Percentiles rank a stretch among this genome's conserved stretches.
Evolutionary conservation across 2,888 invertebrate genomes (phyloP).

Genomic region (Neocrepidodera transversa): DNA sequence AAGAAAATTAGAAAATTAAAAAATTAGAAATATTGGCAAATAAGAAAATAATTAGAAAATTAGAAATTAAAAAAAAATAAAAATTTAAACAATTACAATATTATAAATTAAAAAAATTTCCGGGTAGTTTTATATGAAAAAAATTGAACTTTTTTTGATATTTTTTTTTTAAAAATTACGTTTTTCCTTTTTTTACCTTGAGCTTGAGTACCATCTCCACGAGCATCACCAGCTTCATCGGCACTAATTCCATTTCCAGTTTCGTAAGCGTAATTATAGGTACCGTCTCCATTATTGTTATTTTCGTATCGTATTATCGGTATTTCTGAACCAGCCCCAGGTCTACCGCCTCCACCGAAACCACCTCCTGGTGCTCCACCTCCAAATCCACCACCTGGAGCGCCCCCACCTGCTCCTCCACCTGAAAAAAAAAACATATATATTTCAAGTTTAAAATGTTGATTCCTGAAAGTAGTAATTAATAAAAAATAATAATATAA

Average conservation of each 20-base stretch:
- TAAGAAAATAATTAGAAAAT: too few species aligned
- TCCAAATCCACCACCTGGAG: slow-evolving; percentile 8
- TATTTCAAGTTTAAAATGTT: background rate
- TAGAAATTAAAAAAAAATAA: too few species aligned
- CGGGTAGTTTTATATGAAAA: too few species aligned
- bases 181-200: slow-evolving; percentile 44
- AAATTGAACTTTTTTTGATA: too few species aligned
- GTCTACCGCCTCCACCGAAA: slow-evolving; percentile 39
- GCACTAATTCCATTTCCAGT: slow-evolving; percentile 66
- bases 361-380: slow-evolving; percentile 1
- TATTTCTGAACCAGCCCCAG: slow-evolving; percentile 45
- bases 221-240: slow-evolving; percentile 51
- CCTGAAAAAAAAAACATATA: background rate
- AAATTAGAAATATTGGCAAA: too few species aligned
- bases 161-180: too few species aligned
- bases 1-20: too few species aligned
- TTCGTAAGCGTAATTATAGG: slow-evolving; percentile 60
- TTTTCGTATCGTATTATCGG: slow-evolving; percentile 50
- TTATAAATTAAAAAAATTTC: too few species aligned
- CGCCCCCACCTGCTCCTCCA: slow-evolving; percentile 3
- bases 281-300: slow-evolving; percentile 52
- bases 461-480: background rate
- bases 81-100: too few species aligned
- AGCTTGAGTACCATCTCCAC: slow-evolving; percentile 50
- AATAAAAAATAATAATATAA: too few species aligned